Base-by-base conservation (phyloP, 2,797 vertebrate genomes). In the Halcyon leucocephala region DNA sequence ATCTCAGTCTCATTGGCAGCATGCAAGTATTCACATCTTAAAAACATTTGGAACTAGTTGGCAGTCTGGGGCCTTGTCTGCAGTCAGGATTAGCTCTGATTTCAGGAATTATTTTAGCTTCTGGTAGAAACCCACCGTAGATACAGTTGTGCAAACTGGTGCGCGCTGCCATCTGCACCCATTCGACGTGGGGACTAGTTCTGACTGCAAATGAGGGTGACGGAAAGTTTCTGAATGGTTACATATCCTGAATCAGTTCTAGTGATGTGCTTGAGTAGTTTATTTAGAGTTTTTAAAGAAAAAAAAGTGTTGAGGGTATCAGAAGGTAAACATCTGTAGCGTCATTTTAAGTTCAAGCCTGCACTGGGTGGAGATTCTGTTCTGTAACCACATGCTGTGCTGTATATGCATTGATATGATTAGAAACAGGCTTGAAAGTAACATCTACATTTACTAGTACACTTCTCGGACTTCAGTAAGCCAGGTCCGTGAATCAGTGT, bases 51-150 rank as follows among this genome's bases (percentile, higher is more conserved):
- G 82, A 93, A 41, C 54, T 65, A 69, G 82, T 76, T 93, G 87
- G 82, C 90, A 95, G 51, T n/a, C 58, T 70, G 79, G 70, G 58
- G n/a, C 44, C 77, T 90, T 73, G 73, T 86, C 93, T 96, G 83
- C 33, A 28, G 73, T 84, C 55, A 64, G 90, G 77, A 84, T 91
- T 91, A 93, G 39, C 58, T 93, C 66, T 86, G 80, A 88, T 94
- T 95, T 95, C 85, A 90, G 55, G 69, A 93, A 84, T 86, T 72
- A 69, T 83, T 96, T 92, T 81, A 88, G 62, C 88, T 96, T 84
- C 88, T 96, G 88, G 66, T 95, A 55, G 77, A 86, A 90, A 66
- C n/a, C 8, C 14, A 41, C 70, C 35, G 18, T 44, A 84, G 62
- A 31, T 65, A 65, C 55, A 42, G 25, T 41, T 60, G 66, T 61